Evolutionary conservation across 1,140 invertebrate species (phyloP).

Genomic region (Grapholita molesta): DNA sequence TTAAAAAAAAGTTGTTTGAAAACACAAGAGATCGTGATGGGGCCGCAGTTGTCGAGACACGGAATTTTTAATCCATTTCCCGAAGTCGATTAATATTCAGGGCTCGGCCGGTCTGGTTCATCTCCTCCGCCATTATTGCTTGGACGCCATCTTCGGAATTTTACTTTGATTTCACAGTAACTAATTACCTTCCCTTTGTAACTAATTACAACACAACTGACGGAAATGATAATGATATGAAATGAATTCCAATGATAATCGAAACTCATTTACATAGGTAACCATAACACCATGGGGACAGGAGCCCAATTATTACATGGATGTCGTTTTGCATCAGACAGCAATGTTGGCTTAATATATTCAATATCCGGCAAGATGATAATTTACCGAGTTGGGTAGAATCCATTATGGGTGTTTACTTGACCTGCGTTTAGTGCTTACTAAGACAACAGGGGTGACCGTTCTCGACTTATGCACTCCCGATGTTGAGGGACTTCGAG

Average conservation of each 20-base stretch:
- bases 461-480: constrained; percentile 37
- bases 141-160: constrained; percentile 51
- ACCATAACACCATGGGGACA: constrained; percentile 18
- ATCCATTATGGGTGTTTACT: constrained; percentile 77
- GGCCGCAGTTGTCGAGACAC: constrained; percentile 63
- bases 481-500: constrained; percentile 34
- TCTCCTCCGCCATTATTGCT: constrained; percentile 71
- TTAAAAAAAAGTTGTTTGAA: constrained; percentile 74
- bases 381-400: constrained; percentile 67
- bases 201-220: constrained; percentile 40
- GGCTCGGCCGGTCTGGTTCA: constrained; percentile 71
- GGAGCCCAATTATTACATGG: constrained; percentile 51
- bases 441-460: constrained; percentile 76
- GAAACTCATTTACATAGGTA: constrained; percentile 18
- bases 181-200: constrained; percentile 68
- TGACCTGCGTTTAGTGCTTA: constrained; percentile 75
- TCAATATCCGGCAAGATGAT: constrained; percentile 75
- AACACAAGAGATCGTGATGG: constrained; percentile 65
- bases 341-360: constrained; percentile 75
- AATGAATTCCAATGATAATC: not conserved
- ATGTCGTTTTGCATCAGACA: constrained; percentile 54
- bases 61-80: constrained; percentile 77
- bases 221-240: constrained; percentile 19
- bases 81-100: constrained; percentile 74
- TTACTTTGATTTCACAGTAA: constrained; percentile 67